Evolutionary conservation across 2,888 invertebrate genomes (phyloP).

Genomic region (Hydropsyche betteni): DNA sequence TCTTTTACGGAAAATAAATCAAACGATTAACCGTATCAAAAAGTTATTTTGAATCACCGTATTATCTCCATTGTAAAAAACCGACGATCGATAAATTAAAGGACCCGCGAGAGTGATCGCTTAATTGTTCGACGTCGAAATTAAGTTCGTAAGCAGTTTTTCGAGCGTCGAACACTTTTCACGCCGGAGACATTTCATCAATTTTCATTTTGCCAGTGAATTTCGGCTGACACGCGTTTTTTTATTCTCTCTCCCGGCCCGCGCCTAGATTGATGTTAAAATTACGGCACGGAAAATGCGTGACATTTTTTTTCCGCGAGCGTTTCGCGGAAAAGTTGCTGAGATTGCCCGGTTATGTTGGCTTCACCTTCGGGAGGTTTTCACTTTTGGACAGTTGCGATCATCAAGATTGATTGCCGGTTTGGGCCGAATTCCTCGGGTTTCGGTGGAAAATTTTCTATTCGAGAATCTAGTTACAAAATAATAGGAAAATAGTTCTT

Average conservation of each 20-base stretch:
- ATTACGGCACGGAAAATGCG: slow-evolving; percentile 38
- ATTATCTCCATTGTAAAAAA: no score
- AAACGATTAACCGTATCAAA: no score
- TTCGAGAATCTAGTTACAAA: no score
- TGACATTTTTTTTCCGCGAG: slow-evolving; percentile 35
- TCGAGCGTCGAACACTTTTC: slow-evolving; percentile 27
- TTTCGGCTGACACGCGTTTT: slow-evolving; percentile 29
- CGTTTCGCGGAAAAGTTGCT: slow-evolving; percentile 21
- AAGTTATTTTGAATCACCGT: no score
- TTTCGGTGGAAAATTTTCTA: no score
- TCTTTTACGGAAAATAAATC: no score
- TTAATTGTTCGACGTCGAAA: slow-evolving; percentile 24
- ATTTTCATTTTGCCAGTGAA: slow-evolving; percentile 38
- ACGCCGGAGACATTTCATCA: slow-evolving; percentile 28
- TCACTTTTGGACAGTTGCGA: slow-evolving; percentile 40
- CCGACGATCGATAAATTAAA: no score
- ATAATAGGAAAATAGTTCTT: no score
- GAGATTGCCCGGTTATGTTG: slow-evolving; percentile 35
- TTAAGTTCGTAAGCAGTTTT: slow-evolving; percentile 31
- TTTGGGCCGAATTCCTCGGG: neutral
- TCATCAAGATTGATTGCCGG: slow-evolving; percentile 37
- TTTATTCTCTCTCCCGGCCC: slow-evolving; percentile 15
- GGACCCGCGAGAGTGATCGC: neutral
- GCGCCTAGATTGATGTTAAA: slow-evolving; percentile 33
- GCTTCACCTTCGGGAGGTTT: slow-evolving; percentile 33